Conservation (phyloP, 2,113 vertebrate species). For the Oreotrochilus melanogaster region DNA sequence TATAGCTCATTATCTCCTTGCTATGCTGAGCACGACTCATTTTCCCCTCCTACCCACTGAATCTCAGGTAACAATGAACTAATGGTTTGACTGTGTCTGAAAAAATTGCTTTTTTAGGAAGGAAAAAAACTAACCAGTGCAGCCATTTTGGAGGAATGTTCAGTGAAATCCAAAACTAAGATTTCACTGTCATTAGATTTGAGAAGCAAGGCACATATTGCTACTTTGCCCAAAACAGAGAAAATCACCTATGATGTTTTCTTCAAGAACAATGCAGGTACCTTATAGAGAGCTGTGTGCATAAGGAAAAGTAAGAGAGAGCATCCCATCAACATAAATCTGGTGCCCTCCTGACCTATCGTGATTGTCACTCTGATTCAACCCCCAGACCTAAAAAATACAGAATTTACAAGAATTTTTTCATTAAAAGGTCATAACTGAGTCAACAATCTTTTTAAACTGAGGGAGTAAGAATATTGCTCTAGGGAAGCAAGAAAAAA, state of each 20-base stretch:
- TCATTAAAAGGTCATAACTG: background rate
- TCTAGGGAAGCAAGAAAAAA: background rate
- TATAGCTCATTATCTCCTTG: background rate
- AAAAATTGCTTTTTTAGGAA: background rate
- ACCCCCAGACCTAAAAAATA: background rate
- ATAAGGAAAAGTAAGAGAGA: background rate
- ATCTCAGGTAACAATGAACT: background rate
- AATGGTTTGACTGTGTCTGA: background rate
- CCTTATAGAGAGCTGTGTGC: background rate
- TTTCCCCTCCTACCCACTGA: background rate
- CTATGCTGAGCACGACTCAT: background rate
- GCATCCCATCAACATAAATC: background rate
- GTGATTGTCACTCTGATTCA: background rate
- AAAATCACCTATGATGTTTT: background rate
- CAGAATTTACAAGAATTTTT: background rate
- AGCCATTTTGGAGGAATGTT: background rate
- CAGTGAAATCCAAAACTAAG: background rate
- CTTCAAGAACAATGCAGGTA: background rate
- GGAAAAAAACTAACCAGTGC: background rate
- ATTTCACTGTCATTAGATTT: background rate
- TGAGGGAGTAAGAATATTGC: background rate
- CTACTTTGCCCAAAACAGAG: background rate
- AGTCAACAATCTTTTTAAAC: background rate
- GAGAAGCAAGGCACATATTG: background rate
- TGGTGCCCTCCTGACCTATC: background rate